Percentiles rank a stretch among this genome's conserved stretches.
phyloP scores from a whole-genome alignment of 37 sponge, comb jelly and placozoan species.

The Cliona cf. orientalis region DNA sequence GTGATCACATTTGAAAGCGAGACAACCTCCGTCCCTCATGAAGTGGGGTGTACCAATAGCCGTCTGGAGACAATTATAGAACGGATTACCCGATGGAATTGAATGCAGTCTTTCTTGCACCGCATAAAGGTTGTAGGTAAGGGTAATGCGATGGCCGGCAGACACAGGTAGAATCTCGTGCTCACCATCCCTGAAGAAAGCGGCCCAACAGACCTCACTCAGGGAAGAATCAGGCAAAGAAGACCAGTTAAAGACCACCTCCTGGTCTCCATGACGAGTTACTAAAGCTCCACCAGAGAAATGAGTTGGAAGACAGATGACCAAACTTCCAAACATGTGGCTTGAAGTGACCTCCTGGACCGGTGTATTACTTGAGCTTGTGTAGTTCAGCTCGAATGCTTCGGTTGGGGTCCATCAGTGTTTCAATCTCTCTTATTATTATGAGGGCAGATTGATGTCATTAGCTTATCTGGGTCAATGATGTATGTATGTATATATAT shows the following conservation, averaged over 20 bases:
- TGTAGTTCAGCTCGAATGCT: slow-evolving; percentile 31
- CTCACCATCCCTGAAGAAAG: slow-evolving; percentile 35
- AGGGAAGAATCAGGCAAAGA: neutral
- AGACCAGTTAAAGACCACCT: slow-evolving; percentile 43
- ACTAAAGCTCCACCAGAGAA: slow-evolving; percentile 40
- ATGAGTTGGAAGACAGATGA: slow-evolving; percentile 34
- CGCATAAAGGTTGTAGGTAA: slow-evolving; percentile 46
- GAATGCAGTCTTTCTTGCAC: neutral
- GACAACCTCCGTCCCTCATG: slow-evolving; percentile 16
- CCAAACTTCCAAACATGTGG: slow-evolving; percentile 55
- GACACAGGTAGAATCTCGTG: slow-evolving; percentile 46
- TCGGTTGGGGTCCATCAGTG: neutral
- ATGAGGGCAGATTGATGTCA: neutral
- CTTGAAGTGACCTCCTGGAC: slow-evolving; percentile 27
- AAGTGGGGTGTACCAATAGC: slow-evolving; percentile 22
- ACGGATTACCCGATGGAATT: neutral
- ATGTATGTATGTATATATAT: no score
- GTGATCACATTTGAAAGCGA: slow-evolving; percentile 21
- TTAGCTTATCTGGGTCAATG: neutral
- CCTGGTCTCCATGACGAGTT: slow-evolving; percentile 13
- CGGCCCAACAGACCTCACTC: slow-evolving; percentile 6
- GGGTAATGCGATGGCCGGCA: slow-evolving; percentile 24
- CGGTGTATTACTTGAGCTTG: slow-evolving; percentile 32
- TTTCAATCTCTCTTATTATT: neutral
- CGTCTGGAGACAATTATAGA: neutral